Evolutionary conservation across 2,797 vertebrate species (phyloP).

Genomic region (Gallinago solitaria): DNA sequence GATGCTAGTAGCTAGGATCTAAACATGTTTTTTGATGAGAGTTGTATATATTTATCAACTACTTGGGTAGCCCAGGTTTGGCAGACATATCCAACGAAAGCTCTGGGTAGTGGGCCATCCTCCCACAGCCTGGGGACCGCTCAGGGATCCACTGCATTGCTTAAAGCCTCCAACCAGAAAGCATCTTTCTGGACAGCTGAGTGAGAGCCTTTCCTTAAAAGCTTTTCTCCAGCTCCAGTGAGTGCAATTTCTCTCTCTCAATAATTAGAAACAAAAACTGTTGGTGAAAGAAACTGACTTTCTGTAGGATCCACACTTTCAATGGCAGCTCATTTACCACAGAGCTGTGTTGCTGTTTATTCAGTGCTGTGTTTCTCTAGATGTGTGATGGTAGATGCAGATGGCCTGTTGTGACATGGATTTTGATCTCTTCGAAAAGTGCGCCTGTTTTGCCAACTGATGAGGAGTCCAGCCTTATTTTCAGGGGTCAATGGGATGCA

Average conservation of each 20-base stretch:
- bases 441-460: fast-evolving
- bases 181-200: neutral
- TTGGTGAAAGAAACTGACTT: neutral
- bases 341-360: neutral
- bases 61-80: neutral
- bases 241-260: neutral
- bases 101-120: neutral
- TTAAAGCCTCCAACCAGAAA: neutral
- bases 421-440: neutral
- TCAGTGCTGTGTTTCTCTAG: neutral
- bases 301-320: neutral
- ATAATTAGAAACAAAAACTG: neutral
- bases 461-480: neutral
- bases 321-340: neutral
- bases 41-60: neutral
- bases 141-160: neutral
- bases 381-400: neutral
- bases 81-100: neutral
- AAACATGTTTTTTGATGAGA: neutral
- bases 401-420: neutral
- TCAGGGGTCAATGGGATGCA: neutral
- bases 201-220: neutral
- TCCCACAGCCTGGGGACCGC: neutral
- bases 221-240: neutral
- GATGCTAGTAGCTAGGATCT: neutral